Conservation (phyloP, 1,140 invertebrate species). For the Luehdorfia chinensis region DNA sequence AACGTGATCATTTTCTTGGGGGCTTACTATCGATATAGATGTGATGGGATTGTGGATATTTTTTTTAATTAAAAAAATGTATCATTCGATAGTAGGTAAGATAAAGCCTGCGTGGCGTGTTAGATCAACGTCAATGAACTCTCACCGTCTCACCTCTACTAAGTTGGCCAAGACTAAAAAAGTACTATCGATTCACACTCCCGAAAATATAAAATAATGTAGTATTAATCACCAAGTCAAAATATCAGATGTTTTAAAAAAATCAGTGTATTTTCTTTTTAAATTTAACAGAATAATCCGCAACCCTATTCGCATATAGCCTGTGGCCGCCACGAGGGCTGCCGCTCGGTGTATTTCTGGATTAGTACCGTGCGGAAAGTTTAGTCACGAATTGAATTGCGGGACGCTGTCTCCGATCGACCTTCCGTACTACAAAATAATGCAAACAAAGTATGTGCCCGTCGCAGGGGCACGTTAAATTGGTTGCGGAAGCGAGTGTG, state of each 20-base stretch:
- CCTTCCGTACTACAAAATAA: constrained; percentile 52
- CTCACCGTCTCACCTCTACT: not conserved
- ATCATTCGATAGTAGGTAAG: constrained; percentile 3
- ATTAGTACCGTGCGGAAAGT: constrained; percentile 74
- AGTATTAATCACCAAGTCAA: not conserved
- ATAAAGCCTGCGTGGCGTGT: not conserved
- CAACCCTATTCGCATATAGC: constrained; percentile 4
- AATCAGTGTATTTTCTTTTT: too few relatives aligned
- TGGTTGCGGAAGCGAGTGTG: constrained; percentile 18
- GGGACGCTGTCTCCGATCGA: constrained; percentile 46
- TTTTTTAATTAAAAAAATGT: too few relatives aligned
- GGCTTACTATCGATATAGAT: too few relatives aligned
- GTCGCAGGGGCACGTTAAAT: constrained; percentile 21
- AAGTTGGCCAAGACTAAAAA: too few relatives aligned
- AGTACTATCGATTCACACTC: not conserved
- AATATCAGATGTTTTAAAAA: too few relatives aligned
- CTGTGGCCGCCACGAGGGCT: constrained; percentile 26
- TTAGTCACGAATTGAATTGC: constrained; percentile 58
- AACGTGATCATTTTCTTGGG: too few relatives aligned
- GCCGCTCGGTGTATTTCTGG: constrained; percentile 61
- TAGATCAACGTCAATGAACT: constrained; percentile 3
- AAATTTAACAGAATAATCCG: not conserved
- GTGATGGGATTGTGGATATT: too few relatives aligned
- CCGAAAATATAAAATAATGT: not conserved
- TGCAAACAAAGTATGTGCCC: constrained; percentile 17